Percentiles rank a stretch among this genome's conserved stretches.
phyloP scores from a whole-genome alignment of 2,797 vertebrate species.

The Buphagus erythrorhynchus region DNA sequence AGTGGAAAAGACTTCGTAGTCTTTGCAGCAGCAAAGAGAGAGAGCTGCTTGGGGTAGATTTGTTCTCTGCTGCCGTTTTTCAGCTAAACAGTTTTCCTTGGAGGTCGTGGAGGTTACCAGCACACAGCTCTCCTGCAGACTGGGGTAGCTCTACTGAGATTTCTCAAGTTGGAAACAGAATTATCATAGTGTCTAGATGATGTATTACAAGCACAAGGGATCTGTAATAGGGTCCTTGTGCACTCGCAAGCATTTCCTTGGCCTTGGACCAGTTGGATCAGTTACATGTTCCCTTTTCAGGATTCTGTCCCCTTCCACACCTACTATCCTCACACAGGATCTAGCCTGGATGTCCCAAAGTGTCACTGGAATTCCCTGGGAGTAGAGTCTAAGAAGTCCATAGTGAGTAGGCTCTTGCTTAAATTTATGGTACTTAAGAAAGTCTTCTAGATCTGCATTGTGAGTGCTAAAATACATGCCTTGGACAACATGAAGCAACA shows the following conservation, averaged over 20 bases:
- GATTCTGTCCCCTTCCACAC: neutral
- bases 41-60: neutral
- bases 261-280: neutral
- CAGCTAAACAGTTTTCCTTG: neutral
- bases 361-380: neutral
- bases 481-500: neutral
- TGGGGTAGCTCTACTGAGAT: accelerated
- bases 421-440: neutral
- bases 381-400: neutral
- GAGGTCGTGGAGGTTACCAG: neutral
- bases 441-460: neutral
- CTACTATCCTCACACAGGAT: neutral
- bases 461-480: neutral
- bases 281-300: neutral
- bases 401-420: neutral
- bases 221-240: neutral
- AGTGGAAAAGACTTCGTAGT: neutral
- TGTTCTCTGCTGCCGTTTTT: neutral
- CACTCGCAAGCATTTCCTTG: neutral
- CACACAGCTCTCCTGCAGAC: neutral
- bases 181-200: neutral
- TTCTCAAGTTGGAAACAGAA: neutral
- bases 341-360: neutral
- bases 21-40: neutral
- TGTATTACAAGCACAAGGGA: neutral